Evolutionary conservation across 1,140 invertebrate species (phyloP).

Genomic region (Zaprionus camerounensis): DNA sequence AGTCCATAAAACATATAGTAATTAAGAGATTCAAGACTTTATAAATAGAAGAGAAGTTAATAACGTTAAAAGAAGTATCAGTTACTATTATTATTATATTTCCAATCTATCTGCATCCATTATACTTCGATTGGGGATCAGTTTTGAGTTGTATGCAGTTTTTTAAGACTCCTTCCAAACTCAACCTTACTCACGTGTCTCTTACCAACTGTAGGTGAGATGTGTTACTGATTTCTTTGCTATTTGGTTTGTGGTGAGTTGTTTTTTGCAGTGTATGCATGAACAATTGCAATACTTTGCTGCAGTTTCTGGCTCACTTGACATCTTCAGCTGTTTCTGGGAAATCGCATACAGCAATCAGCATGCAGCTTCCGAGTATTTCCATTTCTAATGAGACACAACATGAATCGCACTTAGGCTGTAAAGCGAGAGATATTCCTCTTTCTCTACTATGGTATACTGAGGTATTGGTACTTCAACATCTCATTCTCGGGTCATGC

Average conservation of each 20-base stretch:
- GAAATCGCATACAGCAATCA: slow-evolving; percentile 2
- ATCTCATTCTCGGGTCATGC: neutral
- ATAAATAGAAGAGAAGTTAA: neutral
- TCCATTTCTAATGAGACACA: neutral
- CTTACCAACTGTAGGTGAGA: too few relatives aligned
- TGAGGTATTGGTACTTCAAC: neutral
- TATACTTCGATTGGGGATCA: too few relatives aligned
- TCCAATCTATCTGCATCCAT: too few relatives aligned
- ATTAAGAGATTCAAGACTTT: neutral
- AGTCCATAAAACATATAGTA: slow-evolving; percentile 83
- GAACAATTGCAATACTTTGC: neutral
- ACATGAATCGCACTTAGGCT: neutral
- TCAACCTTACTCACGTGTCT: too few relatives aligned
- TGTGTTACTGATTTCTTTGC: too few relatives aligned
- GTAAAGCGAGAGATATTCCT: neutral
- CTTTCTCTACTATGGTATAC: neutral
- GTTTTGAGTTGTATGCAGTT: too few relatives aligned
- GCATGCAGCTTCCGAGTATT: slow-evolving; percentile 16
- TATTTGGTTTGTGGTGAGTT: too few relatives aligned
- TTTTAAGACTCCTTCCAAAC: too few relatives aligned
- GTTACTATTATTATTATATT: too few relatives aligned
- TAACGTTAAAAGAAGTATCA: too few relatives aligned
- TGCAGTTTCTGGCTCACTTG: neutral
- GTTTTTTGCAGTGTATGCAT: neutral
- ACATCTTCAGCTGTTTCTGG: neutral